phyloP scores from a whole-genome alignment of 2,797 vertebrate genomes.

The Rhinatrema bivittatum region DNA sequence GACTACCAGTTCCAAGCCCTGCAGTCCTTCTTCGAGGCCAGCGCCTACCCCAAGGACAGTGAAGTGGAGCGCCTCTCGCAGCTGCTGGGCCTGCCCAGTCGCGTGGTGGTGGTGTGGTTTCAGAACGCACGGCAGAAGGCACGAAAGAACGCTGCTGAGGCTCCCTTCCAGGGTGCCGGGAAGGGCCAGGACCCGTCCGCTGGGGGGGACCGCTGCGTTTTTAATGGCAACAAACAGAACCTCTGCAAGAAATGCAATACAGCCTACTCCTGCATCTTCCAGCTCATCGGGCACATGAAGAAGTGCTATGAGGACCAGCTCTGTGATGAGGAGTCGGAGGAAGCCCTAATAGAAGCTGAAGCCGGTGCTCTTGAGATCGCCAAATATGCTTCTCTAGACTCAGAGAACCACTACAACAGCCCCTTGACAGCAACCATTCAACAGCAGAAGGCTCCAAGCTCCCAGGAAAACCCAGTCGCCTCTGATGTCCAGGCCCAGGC shows the following conservation, averaged over 20 bases:
- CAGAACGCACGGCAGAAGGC: slow-evolving; percentile 57
- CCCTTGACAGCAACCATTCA: too few species aligned
- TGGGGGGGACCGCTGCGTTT: slow-evolving; percentile 3
- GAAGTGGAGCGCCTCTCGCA: slow-evolving; percentile 44
- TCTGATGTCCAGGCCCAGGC: slow-evolving; percentile 5
- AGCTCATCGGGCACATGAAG: slow-evolving; percentile 49
- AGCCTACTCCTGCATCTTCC: slow-evolving; percentile 42
- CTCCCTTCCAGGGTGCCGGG: neutral
- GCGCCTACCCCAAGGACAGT: slow-evolving; percentile 51
- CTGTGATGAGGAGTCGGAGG: slow-evolving; percentile 25
- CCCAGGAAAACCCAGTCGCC: slow-evolving; percentile 10
- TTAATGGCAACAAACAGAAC: slow-evolving; percentile 8
- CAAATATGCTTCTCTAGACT: too few species aligned
- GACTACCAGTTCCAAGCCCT: slow-evolving; percentile 54
- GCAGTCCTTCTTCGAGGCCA: slow-evolving; percentile 53
- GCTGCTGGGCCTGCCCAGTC: slow-evolving; percentile 42
- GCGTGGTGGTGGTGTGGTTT: slow-evolving; percentile 55
- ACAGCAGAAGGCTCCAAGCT: too few species aligned
- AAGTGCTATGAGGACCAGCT: slow-evolving; percentile 44
- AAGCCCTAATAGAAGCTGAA: slow-evolving; percentile 28
- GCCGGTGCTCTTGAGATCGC: too few species aligned
- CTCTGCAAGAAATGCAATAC: slow-evolving; percentile 42
- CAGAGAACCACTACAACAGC: too few species aligned
- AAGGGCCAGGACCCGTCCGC: neutral
- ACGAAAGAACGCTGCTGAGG: slow-evolving; percentile 38